Evolutionary conservation across 2,113 vertebrate species (phyloP).

Genomic region (Strigops habroptila): DNA sequence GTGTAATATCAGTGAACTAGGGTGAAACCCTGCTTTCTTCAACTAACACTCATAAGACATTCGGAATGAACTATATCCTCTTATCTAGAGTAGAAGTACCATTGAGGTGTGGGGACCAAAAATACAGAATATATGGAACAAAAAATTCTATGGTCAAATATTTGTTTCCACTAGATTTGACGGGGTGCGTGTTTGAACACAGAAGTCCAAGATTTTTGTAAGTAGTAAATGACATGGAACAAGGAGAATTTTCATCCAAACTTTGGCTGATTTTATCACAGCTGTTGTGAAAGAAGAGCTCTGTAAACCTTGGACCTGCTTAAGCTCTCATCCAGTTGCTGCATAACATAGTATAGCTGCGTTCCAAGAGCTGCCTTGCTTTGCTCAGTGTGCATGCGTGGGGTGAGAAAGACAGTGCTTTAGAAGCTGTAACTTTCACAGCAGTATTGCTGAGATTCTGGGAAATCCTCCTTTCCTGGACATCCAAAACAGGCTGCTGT

Average conservation of each 20-base stretch:
- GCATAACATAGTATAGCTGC: background rate
- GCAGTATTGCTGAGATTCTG: background rate
- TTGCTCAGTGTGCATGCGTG: fast-evolving
- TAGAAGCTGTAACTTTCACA: background rate
- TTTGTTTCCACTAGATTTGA: background rate
- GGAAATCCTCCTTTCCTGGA: background rate
- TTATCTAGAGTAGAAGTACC: background rate
- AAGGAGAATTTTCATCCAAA: background rate
- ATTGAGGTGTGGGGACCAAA: background rate
- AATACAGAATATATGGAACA: background rate
- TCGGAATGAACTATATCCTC: background rate
- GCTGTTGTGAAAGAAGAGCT: background rate
- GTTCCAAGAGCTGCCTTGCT: background rate
- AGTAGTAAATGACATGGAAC: background rate
- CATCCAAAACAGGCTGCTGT: background rate
- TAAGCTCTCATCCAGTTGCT: background rate
- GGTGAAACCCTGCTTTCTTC: background rate
- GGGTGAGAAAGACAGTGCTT: background rate
- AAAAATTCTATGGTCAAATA: background rate
- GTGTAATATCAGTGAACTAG: background rate
- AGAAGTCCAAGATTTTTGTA: background rate
- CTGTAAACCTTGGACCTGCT: background rate
- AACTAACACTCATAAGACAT: background rate
- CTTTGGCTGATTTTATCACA: background rate
- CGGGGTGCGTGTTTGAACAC: fast-evolving